These are phyloP conservation scores for Alethe diademata DNA, from an alignment of 2,113 vertebrate species.

Conservation along the genomic window DNA sequence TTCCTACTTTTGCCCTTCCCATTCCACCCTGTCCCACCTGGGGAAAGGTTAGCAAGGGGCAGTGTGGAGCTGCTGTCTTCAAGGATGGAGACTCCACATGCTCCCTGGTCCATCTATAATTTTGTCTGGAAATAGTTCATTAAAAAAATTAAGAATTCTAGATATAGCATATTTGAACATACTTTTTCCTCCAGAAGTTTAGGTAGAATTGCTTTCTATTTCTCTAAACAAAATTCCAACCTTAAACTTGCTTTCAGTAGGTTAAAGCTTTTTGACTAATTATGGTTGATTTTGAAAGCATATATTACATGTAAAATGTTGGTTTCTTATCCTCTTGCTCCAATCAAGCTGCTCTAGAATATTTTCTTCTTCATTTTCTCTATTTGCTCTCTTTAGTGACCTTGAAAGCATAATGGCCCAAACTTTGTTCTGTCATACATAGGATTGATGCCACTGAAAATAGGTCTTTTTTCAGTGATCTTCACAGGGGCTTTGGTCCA, in stretches of 20 bases:
- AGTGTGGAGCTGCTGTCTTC: background rate
- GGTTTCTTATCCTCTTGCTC: background rate
- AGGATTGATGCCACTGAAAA: background rate
- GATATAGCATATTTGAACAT: background rate
- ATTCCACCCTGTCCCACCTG: accelerated
- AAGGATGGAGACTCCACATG: background rate
- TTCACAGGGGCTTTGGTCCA: background rate
- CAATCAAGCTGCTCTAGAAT: background rate
- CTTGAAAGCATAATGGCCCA: background rate
- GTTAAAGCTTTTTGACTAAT: background rate
- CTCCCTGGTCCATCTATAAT: background rate
- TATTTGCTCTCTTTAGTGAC: background rate
- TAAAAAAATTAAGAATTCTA: background rate
- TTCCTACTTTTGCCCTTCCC: background rate
- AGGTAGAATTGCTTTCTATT: background rate
- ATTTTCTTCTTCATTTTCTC: background rate
- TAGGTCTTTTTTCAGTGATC: background rate
- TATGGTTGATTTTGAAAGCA: background rate
- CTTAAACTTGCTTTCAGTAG: background rate
- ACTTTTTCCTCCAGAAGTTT: background rate
- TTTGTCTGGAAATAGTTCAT: background rate
- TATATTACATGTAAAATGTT: background rate
- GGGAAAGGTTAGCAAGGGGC: background rate
- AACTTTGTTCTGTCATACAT: background rate
- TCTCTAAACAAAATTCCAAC: background rate